phyloP scores from a whole-genome alignment of 2,113 vertebrate species.

The Ranitomeya variabilis region DNA sequence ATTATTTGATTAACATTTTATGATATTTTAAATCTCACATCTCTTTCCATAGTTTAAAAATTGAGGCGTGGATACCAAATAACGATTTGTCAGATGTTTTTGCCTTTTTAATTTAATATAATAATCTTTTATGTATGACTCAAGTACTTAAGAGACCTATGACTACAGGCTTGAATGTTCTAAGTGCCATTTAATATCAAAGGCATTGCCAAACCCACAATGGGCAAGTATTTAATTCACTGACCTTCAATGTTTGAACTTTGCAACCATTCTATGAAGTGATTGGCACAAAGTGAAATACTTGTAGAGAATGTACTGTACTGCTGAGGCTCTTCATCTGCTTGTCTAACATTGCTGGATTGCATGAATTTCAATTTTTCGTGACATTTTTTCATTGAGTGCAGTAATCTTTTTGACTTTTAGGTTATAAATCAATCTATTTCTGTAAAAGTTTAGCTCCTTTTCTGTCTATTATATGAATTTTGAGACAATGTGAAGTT shows the following conservation, averaged over 20 bases:
- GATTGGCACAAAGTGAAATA: neutral
- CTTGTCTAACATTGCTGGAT: neutral
- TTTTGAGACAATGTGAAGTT: neutral
- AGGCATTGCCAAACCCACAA: neutral
- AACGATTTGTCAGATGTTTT: neutral
- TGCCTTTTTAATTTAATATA: neutral
- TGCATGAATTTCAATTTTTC: neutral
- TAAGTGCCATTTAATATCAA: constrained; percentile 10
- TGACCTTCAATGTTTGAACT: constrained; percentile 4
- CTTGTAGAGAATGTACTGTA: neutral
- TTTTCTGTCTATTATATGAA: neutral
- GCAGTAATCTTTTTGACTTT: constrained; percentile 3
- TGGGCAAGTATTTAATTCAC: neutral
- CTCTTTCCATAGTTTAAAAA: too few relatives aligned
- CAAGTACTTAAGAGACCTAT: neutral
- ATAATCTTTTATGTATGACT: neutral
- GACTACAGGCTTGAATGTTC: neutral
- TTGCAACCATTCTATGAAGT: constrained; percentile 1
- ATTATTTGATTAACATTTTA: too few relatives aligned
- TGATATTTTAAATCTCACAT: too few relatives aligned
- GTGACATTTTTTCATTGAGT: neutral
- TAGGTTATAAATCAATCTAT: neutral
- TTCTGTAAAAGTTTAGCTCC: neutral
- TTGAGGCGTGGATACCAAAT: too few relatives aligned
- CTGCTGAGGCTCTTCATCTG: neutral